These are phyloP conservation scores for Okapia johnstoni DNA, from an alignment of 2,113 vertebrate genomes.

Conservation along the genomic window DNA sequence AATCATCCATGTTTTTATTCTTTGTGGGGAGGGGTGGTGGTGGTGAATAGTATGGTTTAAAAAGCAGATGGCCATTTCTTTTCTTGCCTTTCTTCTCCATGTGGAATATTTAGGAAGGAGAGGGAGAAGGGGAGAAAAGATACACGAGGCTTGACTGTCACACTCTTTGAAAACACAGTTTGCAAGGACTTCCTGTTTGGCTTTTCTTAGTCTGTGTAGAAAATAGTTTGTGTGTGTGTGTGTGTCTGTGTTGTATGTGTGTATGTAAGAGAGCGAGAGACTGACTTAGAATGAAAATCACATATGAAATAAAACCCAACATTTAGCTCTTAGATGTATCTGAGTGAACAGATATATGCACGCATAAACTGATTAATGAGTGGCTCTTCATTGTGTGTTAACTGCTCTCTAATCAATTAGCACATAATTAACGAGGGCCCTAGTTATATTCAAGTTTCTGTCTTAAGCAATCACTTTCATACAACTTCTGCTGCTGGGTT, in stretches of 20 bases:
- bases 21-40: background rate
- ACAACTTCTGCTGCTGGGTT: conserved; percentile 14
- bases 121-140: background rate
- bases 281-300: background rate
- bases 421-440: conserved; percentile 8
- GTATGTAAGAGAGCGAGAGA: background rate
- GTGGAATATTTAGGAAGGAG: background rate
- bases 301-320: background rate
- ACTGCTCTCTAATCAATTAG: conserved; percentile 14
- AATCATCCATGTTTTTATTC: conserved; percentile 24
- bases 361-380: conserved; percentile 12
- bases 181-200: background rate
- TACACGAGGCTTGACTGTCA: background rate
- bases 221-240: background rate
- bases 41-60: background rate
- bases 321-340: conserved; percentile 15
- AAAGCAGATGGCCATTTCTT: background rate
- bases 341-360: background rate
- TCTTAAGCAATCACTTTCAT: conserved; percentile 24
- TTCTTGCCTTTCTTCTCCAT: background rate
- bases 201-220: background rate
- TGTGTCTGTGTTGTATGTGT: background rate
- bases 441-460: background rate
- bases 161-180: background rate
- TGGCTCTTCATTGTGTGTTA: background rate